Conservation (phyloP, 2,797 vertebrate genomes). For the Paedocypris micromegethes region DNA sequence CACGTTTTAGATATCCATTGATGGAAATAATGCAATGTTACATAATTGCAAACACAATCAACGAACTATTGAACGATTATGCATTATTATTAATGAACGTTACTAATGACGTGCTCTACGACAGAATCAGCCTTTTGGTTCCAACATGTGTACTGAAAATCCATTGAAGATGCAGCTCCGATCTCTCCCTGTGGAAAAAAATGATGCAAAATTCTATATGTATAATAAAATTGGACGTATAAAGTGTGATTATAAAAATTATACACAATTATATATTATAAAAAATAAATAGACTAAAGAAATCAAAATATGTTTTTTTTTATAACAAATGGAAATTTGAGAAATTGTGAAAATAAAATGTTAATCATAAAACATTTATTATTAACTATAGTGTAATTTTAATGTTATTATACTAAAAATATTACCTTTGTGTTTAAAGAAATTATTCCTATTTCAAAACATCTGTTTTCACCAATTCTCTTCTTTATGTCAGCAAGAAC, state of each 20-base stretch:
- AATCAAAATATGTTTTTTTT: not conserved
- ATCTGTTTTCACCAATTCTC: conserved; percentile 39
- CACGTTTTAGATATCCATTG: no score
- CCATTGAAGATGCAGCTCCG: conserved; percentile 53
- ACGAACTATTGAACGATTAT: not conserved
- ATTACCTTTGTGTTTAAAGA: conserved; percentile 54
- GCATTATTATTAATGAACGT: not conserved
- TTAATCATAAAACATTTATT: no score
- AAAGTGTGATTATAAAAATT: no score
- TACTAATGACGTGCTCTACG: conserved; percentile 40
- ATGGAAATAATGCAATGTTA: no score
- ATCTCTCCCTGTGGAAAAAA: conserved; percentile 50
- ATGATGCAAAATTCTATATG: conserved; percentile 20
- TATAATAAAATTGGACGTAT: not conserved
- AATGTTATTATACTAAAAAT: no score
- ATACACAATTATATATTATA: no score
- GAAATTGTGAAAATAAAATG: no score
- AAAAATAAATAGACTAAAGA: not conserved
- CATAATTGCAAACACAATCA: no score
- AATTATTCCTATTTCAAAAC: conserved; percentile 55
- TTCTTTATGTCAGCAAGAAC: conserved; percentile 48
- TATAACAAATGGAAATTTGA: no score
- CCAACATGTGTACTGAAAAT: conserved; percentile 51
- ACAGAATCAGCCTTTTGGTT: conserved; percentile 44
- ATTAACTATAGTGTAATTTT: no score